Evolutionary conservation across 2,113 vertebrate genomes (phyloP).

Genomic region (Phalacrocorax carbo): DNA sequence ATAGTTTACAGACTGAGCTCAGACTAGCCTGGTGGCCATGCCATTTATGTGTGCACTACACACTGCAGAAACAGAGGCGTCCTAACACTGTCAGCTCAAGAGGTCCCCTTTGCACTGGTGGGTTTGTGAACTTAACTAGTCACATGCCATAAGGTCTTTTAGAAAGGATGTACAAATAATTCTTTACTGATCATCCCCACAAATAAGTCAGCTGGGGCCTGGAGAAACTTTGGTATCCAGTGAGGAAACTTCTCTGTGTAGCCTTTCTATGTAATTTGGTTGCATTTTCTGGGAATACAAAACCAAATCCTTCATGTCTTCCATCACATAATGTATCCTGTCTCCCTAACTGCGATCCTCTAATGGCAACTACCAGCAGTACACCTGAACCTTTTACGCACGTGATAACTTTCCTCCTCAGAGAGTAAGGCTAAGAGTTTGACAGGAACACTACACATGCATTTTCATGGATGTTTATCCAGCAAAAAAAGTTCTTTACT

Average conservation of each 20-base stretch:
- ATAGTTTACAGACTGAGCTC: neutral
- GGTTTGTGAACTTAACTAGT: neutral
- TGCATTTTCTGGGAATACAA: neutral
- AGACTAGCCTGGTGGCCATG: neutral
- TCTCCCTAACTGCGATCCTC: neutral
- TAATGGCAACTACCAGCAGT: neutral
- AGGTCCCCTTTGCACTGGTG: neutral
- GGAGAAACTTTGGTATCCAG: neutral
- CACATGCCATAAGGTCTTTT: neutral
- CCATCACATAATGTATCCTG: rapidly evolving
- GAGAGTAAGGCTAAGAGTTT: neutral
- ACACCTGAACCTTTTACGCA: neutral
- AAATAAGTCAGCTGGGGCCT: neutral
- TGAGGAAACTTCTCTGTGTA: neutral
- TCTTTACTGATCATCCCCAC: neutral
- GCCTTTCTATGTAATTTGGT: neutral
- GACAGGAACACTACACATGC: neutral
- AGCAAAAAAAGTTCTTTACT: neutral
- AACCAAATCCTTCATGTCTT: neutral
- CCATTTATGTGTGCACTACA: neutral
- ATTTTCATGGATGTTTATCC: neutral
- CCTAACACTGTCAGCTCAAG: neutral
- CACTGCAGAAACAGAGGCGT: neutral
- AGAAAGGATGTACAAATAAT: neutral
- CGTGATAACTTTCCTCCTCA: neutral